Evolutionary conservation across 2,888 invertebrate species (phyloP).

Genomic region (Polylopha cassiicola): DNA sequence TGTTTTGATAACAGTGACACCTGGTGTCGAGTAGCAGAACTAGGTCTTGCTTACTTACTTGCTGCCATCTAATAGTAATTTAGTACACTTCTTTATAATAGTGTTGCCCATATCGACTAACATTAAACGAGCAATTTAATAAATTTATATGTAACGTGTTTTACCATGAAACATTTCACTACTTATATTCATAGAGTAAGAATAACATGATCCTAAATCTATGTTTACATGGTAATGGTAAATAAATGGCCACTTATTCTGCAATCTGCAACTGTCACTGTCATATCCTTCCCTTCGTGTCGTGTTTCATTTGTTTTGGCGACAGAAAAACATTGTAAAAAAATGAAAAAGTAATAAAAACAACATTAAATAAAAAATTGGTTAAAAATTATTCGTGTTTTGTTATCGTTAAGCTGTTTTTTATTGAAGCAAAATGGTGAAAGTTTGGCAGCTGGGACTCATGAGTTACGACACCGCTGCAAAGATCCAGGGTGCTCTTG

Average conservation of each 20-base stretch:
- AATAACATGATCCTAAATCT: too few relatives aligned
- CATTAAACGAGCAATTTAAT: too few relatives aligned
- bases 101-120: too few relatives aligned
- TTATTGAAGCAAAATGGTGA: slow-evolving; percentile 45
- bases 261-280: background rate
- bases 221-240: too few relatives aligned
- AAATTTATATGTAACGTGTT: too few relatives aligned
- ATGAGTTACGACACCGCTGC: slow-evolving; percentile 64
- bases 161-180: too few relatives aligned
- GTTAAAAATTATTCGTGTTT: background rate
- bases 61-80: slow-evolving; percentile 7
- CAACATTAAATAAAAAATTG: background rate
- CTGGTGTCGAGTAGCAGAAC: slow-evolving; percentile 43
- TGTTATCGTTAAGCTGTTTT: background rate
- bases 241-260: too few relatives aligned
- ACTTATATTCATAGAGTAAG: too few relatives aligned
- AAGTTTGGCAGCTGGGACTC: slow-evolving; percentile 63
- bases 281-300: background rate
- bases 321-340: background rate
- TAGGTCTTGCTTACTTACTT: slow-evolving; percentile 12
- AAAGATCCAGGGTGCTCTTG: slow-evolving; percentile 59
- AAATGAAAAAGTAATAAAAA: slow-evolving; percentile 19
- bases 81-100: background rate
- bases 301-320: slow-evolving; percentile 9
- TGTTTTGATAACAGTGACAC: slow-evolving; percentile 28